phyloP scores from a whole-genome alignment of 1,140 invertebrate genomes.

The Chironomus tepperi region DNA sequence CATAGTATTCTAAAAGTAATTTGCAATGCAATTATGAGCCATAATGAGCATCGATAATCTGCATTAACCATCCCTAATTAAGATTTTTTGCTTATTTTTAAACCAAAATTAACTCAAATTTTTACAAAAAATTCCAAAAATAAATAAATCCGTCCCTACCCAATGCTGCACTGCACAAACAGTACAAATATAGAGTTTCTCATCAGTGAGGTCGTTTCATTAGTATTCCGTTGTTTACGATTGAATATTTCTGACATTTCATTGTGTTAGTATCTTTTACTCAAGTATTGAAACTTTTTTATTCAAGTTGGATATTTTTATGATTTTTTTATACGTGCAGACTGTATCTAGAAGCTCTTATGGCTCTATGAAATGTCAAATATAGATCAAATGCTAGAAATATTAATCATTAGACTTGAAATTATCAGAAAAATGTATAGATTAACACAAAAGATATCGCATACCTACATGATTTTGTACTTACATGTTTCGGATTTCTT shows the following conservation, averaged over 20 bases:
- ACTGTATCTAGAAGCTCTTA: no score
- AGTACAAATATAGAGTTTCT: background rate
- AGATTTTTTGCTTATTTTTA: background rate
- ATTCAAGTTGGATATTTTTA: background rate
- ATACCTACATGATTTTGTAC: no score
- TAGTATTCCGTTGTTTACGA: slow-evolving; percentile 3
- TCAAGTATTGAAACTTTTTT: background rate
- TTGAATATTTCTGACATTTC: background rate
- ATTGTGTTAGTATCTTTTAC: background rate
- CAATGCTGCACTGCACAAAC: background rate
- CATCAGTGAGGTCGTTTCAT: slow-evolving; percentile 9
- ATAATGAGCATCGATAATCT: background rate
- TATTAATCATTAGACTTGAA: background rate
- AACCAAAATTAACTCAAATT: background rate
- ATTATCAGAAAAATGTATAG: no score
- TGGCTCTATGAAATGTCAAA: background rate
- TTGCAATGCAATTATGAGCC: background rate
- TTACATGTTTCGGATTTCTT: no score
- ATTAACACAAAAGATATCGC: no score
- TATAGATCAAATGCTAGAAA: background rate
- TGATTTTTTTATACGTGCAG: no score
- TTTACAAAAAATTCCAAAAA: background rate
- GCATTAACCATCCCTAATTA: background rate
- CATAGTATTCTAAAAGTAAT: no score
- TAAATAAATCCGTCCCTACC: background rate